Base-by-base conservation (phyloP, 2,888 invertebrate genomes). In the Heliconius ethilla region DNA sequence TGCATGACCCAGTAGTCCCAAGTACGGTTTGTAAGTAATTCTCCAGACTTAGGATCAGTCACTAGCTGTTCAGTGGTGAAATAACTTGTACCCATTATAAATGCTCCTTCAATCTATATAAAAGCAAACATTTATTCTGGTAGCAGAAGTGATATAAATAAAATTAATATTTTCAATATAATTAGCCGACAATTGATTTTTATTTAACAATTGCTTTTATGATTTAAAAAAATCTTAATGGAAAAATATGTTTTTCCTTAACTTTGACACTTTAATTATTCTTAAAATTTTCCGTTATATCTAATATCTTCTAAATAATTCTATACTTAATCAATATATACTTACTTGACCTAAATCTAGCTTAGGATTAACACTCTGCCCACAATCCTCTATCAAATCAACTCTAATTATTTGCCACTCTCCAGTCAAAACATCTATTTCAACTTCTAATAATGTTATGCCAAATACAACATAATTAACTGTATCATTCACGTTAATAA, bases 401-500 rank as follows among this genome's bases (percentile, higher is more conserved):
- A 96, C 96, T 79, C 97, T 93, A 3, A 88, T 86, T 4, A 96
- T 87, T 82, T 96, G 90, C 83, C 95, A 95, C 85, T 97, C 96
- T n/a, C 97, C 97, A 0, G 97, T 97, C n/a, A 98, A 88, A 11
- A 97, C 89, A 87, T 97, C 97, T 0, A 97, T 87, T 88, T 97
- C 97, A 0, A 97, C 95, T 90, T 97, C 97, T 6, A 95, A 89
- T 11, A 96, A 92, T n/a, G 95, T 90, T 0, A 95, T 89, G 10
- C 96, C 96, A 84, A 95, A 96, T 74, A 96, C 92, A 18, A 90
- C 85, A 83, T 97, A 97, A 0, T 86, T 78, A 25, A 93, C 89
- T 75, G 95, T 89, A 74, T 86, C 85, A 9, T 85, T 70, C 0
- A 89, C 86, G 78, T 87, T 95, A 90, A 95, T 91, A 86, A 95